Evolutionary conservation across 2,888 invertebrate species (phyloP).

Genomic region (Idaea biselata): DNA sequence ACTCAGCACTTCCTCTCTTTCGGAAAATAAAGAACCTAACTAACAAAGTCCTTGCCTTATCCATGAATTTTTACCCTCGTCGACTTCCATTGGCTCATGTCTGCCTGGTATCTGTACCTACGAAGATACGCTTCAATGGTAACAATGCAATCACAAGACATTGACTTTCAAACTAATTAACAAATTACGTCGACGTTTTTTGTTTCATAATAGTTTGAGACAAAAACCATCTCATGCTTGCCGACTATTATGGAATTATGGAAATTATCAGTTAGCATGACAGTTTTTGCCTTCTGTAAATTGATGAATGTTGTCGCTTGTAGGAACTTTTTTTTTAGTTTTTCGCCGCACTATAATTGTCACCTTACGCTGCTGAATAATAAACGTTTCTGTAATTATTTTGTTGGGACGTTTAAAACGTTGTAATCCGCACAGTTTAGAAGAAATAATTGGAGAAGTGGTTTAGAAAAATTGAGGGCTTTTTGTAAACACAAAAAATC

Average conservation of each 20-base stretch:
- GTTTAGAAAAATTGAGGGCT: too few species aligned
- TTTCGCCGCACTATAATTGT: background rate
- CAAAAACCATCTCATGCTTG: background rate
- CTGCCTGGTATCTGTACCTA: conserved; percentile 35
- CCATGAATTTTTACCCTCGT: conserved; percentile 34
- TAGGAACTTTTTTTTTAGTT: background rate
- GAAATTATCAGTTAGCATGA: conserved; percentile 4
- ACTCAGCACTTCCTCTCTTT: background rate
- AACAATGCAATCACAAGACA: conserved; percentile 45
- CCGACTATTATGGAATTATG: background rate
- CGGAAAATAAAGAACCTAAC: background rate
- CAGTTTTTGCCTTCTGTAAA: background rate
- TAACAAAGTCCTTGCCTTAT: background rate
- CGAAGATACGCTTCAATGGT: conserved; percentile 48
- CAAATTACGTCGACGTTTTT: conserved; percentile 7
- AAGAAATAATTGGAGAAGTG: too few species aligned
- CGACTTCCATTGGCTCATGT: conserved; percentile 55
- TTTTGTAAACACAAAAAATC: too few species aligned
- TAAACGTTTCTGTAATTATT: too few species aligned
- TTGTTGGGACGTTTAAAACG: too few species aligned
- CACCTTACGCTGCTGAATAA: too few species aligned
- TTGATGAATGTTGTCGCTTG: background rate
- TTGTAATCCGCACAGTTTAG: too few species aligned
- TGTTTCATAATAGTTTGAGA: conserved; percentile 4
- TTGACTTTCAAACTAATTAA: conserved; percentile 44